Percentiles rank a stretch among this genome's conserved stretches.
Conservation (phyloP, 2,797 vertebrate species). For the Eidolon dupreanum region DNA sequence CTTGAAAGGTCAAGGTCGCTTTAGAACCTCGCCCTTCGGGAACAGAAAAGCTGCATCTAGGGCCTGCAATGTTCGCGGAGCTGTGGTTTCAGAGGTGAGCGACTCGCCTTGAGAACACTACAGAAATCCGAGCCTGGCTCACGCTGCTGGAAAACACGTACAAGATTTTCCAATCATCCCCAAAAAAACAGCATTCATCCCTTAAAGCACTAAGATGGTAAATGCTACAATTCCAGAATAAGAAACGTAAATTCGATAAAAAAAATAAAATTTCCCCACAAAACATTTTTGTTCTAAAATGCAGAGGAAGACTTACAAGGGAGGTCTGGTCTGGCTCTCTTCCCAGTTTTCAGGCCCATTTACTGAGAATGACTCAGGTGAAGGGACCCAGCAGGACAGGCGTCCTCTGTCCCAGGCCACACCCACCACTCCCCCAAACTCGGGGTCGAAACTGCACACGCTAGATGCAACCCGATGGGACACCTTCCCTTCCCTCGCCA, state of each 20-base stretch:
- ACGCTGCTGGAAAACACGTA: not conserved
- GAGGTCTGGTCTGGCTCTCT: not conserved
- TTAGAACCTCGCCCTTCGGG: not conserved
- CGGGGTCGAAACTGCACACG: no score
- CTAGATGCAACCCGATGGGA: no score
- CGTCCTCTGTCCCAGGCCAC: rapidly evolving
- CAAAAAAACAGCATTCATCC: not conserved
- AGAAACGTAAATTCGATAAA: not conserved
- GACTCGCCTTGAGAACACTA: not conserved
- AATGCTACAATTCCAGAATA: no score
- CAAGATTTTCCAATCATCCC: not conserved
- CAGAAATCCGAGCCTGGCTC: not conserved
- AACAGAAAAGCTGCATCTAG: not conserved
- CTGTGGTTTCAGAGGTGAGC: not conserved
- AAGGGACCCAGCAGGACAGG: rapidly evolving
- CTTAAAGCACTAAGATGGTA: not conserved
- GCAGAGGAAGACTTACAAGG: not conserved
- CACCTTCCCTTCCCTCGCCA: not conserved
- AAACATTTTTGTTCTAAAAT: not conserved
- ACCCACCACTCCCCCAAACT: rapidly evolving
- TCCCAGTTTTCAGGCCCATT: not conserved
- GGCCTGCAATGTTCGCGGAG: not conserved
- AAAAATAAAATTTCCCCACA: not conserved
- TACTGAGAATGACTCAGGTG: not conserved
- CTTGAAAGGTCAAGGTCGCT: no score